Percentiles rank a stretch among this genome's conserved stretches.
Conservation (phyloP, 2,113 vertebrate genomes). For the Eonycteris spelaea region DNA sequence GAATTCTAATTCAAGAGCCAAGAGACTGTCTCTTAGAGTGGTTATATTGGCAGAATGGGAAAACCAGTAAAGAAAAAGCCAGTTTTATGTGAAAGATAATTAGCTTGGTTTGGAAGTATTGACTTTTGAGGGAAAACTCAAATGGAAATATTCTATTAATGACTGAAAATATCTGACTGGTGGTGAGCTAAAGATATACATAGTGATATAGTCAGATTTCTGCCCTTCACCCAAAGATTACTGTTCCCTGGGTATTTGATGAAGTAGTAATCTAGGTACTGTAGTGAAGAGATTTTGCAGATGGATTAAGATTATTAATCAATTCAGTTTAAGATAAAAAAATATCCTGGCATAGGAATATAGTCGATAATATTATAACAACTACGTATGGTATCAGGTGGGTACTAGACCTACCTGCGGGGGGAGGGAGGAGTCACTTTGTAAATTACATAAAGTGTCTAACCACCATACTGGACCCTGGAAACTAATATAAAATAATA, state of each 20-base stretch:
- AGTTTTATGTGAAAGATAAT: neutral
- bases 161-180: neutral
- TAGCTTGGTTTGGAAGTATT: neutral
- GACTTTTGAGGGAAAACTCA: neutral
- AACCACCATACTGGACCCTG: no score
- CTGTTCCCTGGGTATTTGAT: neutral
- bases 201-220: neutral
- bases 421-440: no score
- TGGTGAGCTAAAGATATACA: neutral
- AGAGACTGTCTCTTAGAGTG: neutral
- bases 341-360: neutral
- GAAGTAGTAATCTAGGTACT: neutral
- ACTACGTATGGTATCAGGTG: no score
- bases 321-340: neutral
- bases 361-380: no score
- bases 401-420: no score
- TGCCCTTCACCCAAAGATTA: neutral
- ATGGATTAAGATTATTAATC: neutral
- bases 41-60: neutral
- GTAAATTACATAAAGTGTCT: no score
- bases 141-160: neutral
- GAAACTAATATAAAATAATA: no score
- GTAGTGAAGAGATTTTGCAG: neutral
- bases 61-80: neutral
- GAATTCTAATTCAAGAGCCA: neutral